phyloP scores from a whole-genome alignment of 2,888 invertebrate genomes.

The Athrips mouffetella region DNA sequence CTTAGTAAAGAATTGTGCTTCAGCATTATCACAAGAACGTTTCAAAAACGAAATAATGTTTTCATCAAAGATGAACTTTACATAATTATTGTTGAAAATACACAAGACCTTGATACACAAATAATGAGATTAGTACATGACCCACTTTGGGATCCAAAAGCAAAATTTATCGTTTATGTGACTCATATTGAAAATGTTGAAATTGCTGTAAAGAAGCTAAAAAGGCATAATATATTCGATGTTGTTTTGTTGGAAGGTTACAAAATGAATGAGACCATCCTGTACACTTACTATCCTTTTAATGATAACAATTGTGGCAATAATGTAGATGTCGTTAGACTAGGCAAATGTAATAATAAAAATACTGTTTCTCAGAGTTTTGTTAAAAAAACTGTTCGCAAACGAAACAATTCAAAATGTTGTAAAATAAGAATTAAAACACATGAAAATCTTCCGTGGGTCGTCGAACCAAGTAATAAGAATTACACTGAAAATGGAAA shows the following conservation, averaged over 20 bases:
- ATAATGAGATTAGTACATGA: neutral
- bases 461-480: slow-evolving; percentile 1
- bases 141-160: neutral
- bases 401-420: slow-evolving; percentile 4
- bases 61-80: neutral
- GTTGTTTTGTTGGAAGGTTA: neutral
- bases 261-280: neutral
- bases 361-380: neutral
- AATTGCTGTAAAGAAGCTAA: neutral
- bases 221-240: neutral
- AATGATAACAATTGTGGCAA: neutral
- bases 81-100: neutral
- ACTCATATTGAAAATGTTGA: neutral
- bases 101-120: neutral
- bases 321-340: neutral
- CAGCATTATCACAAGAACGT: neutral
- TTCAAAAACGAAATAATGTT: neutral
- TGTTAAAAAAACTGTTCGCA: slow-evolving; percentile 8
- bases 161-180: neutral
- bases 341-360: neutral
- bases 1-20: neutral
- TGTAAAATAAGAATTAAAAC: slow-evolving; percentile 19
- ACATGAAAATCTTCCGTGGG: slow-evolving; percentile 18
- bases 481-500: neutral
- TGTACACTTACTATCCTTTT: neutral